A percentile compares a stretch with the other conserved stretches of the same genome.
Evolutionary conservation across 1,140 invertebrate genomes (phyloP).

Genomic region (Coelopa frigida): DNA sequence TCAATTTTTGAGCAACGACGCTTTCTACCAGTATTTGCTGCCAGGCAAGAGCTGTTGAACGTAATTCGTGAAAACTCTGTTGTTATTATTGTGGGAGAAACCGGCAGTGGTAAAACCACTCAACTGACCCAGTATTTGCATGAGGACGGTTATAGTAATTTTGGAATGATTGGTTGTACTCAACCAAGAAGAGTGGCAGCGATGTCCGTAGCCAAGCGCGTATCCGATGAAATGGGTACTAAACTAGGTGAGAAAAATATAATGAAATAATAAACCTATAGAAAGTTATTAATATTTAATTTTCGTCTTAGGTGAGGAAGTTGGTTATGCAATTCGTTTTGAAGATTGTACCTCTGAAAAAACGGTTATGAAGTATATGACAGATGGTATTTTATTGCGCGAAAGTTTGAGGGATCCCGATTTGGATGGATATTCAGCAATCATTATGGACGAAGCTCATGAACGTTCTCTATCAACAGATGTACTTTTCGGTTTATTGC

Average conservation of each 20-base stretch:
- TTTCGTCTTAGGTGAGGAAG: constrained; percentile 61
- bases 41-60: constrained; percentile 85
- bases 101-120: constrained; percentile 93
- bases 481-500: constrained; percentile 91
- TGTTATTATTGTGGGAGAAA: constrained; percentile 96
- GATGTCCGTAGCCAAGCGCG: constrained; percentile 98
- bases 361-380: constrained; percentile 99
- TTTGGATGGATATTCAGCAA: constrained; percentile 89
- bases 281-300: too few species aligned
- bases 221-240: constrained; percentile 94
- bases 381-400: constrained; percentile 93
- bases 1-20: constrained; percentile 81
- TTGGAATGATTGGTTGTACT: constrained; percentile 94
- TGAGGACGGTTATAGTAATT: constrained; percentile 92
- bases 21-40: constrained; percentile 93
- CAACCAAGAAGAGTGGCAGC: constrained; percentile 92
- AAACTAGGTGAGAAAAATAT: constrained; percentile 69
- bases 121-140: constrained; percentile 98
- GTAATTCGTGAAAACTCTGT: constrained; percentile 93
- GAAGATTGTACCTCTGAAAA: constrained; percentile 97
- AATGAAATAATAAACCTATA: constrained; percentile 3
- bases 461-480: constrained; percentile 96
- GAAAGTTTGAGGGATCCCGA: constrained; percentile 93
- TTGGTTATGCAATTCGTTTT: constrained; percentile 99
- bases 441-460: constrained; percentile 99